A percentile compares a stretch with the other conserved stretches of the same genome.
Evolutionary conservation across 1,140 invertebrate genomes (phyloP).

Genomic region (Eulimnadia texana): DNA sequence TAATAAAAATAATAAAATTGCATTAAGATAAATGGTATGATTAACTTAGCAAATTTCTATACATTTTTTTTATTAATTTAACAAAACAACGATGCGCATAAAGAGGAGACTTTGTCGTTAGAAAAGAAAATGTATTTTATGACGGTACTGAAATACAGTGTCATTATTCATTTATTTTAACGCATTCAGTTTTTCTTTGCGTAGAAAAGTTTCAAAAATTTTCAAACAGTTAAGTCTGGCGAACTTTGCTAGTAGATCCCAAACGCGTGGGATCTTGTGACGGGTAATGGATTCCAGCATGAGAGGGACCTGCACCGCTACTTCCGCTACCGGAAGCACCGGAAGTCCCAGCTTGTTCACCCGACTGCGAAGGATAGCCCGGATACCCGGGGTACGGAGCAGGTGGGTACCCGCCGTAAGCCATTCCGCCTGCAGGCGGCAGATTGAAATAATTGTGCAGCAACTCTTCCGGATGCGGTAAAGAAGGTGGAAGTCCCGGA

Average conservation of each 20-base stretch:
- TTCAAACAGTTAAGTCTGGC: slow-evolving; percentile 9
- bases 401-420: slow-evolving; percentile 23
- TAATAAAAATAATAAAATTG: too few species aligned
- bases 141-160: too few species aligned
- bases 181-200: too few species aligned
- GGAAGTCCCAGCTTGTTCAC: slow-evolving; percentile 31
- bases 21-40: too few species aligned
- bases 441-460: slow-evolving; percentile 72
- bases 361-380: slow-evolving; percentile 30
- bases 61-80: too few species aligned
- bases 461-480: slow-evolving; percentile 61
- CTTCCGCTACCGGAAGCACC: slow-evolving; percentile 44
- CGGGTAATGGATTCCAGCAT: slow-evolving; percentile 67
- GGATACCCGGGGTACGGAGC: slow-evolving; percentile 18
- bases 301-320: slow-evolving; percentile 38
- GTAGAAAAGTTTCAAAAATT: too few species aligned
- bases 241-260: slow-evolving; percentile 36
- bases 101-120: too few species aligned
- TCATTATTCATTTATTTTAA: too few species aligned
- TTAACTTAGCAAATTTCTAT: too few species aligned
- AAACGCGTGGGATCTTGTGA: slow-evolving; percentile 85
- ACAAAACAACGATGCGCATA: too few species aligned
- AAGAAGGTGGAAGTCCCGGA: slow-evolving; percentile 32
- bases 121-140: too few species aligned
- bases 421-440: slow-evolving; percentile 26